Conservation (phyloP, 2,113 vertebrate species). For the Sebastes schlegelii region DNA sequence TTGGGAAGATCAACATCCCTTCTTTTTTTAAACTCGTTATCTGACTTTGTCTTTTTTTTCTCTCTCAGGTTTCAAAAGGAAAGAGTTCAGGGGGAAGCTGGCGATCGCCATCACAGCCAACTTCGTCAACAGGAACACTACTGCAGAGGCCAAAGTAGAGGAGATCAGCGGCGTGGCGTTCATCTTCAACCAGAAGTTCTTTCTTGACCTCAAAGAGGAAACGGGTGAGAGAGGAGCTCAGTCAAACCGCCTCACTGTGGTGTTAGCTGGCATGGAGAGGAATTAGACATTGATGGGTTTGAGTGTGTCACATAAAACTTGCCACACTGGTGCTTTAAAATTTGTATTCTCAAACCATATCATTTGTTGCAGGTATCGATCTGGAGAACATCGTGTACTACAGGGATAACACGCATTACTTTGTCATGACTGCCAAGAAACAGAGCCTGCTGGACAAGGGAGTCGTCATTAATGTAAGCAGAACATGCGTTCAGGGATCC, state of each 20-base stretch:
- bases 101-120: constrained; percentile 99
- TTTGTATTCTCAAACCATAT: not conserved
- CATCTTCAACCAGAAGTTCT: constrained; percentile 99
- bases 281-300: not conserved
- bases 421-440: constrained; percentile 99
- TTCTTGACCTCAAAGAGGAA: constrained; percentile 96
- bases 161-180: constrained; percentile 99
- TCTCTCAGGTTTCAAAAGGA: constrained; percentile 92
- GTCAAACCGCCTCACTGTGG: not conserved
- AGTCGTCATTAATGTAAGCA: constrained; percentile 92
- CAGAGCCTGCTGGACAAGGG: constrained; percentile 97
- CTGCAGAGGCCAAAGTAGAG: constrained; percentile 96
- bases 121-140: constrained; percentile 98
- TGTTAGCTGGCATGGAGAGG: not conserved
- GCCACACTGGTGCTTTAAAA: not conserved
- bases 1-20: constrained; percentile 28
- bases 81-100: constrained; percentile 97
- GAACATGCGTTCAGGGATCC: not conserved
- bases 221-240: constrained; percentile 85
- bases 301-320: no score
- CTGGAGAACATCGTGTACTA: constrained; percentile 99
- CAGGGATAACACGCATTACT: constrained; percentile 97
- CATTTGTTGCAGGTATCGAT: constrained; percentile 89
- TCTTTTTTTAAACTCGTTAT: not conserved
- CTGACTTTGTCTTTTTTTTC: not conserved